phyloP scores from a whole-genome alignment of 2,113 vertebrate genomes.

The Heterotis niloticus region DNA sequence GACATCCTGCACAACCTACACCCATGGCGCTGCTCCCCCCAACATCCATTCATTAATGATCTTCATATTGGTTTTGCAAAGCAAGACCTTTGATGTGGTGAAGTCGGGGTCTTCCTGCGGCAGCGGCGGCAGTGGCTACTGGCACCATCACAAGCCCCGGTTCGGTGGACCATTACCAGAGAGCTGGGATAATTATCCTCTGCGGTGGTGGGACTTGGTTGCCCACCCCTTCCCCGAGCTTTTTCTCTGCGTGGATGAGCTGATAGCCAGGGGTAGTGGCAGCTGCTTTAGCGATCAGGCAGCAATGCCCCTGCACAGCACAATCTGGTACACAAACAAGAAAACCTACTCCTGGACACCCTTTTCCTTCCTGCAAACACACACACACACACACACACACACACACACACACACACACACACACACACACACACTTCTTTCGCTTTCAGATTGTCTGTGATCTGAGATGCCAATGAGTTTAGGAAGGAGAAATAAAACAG shows the following conservation, averaged over 20 bases:
- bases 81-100: slow-evolving; percentile 29
- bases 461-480: background rate
- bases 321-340: background rate
- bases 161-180: slow-evolving; percentile 42
- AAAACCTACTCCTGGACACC: background rate
- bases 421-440: background rate
- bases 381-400: background rate
- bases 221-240: slow-evolving; percentile 22
- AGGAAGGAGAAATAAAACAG: background rate
- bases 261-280: slow-evolving; percentile 13
- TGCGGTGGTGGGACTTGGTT: slow-evolving; percentile 27
- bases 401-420: background rate
- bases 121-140: slow-evolving; percentile 26
- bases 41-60: slow-evolving; percentile 44
- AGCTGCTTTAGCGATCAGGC: slow-evolving; percentile 31
- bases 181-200: slow-evolving; percentile 44
- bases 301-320: background rate
- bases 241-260: no score
- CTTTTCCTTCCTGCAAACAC: background rate
- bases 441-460: background rate
- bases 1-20: slow-evolving; percentile 5
- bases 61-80: slow-evolving; percentile 26
- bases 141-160: slow-evolving; percentile 34
- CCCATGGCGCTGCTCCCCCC: background rate
- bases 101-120: slow-evolving; percentile 19